Evolutionary conservation across 2,113 vertebrate genomes (phyloP).

Genomic region (Eulemur macaco): DNA sequence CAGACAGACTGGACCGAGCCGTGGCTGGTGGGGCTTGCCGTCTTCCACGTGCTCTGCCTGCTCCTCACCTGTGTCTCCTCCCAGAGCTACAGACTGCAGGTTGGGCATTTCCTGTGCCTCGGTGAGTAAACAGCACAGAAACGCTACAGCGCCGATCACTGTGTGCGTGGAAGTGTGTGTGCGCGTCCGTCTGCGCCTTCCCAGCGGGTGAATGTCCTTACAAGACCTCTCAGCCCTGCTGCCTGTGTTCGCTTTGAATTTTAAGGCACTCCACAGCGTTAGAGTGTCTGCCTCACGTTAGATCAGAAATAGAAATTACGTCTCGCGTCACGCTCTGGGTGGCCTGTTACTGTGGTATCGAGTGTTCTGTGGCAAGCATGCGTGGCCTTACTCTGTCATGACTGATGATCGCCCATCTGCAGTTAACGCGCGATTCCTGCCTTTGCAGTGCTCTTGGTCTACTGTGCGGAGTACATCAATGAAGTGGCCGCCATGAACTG

Average conservation of each 20-base stretch:
- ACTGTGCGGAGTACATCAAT: conserved; percentile 94
- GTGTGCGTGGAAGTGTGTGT: too few relatives aligned
- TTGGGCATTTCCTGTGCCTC: conserved; percentile 92
- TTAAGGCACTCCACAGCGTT: background rate
- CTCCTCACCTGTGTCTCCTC: conserved; percentile 87
- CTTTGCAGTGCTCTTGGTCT: conserved; percentile 89
- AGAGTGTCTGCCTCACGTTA: accelerated
- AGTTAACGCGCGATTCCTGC: background rate
- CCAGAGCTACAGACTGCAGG: conserved; percentile 89
- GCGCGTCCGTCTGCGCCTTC: background rate
- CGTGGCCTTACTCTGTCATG: accelerated
- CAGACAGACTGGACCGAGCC: conserved; percentile 95
- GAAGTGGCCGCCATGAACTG: conserved; percentile 96
- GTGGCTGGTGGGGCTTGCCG: conserved; percentile 90
- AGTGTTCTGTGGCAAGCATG: accelerated
- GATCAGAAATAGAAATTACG: background rate
- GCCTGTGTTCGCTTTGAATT: background rate
- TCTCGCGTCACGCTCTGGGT: background rate
- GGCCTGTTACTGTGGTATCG: accelerated
- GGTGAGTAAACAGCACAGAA: conserved; percentile 83
- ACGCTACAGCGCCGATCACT: accelerated
- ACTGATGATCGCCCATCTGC: accelerated
- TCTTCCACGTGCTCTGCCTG: conserved; percentile 91
- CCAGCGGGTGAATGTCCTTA: too few relatives aligned
- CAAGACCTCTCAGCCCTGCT: background rate